Percentiles rank a stretch among this genome's conserved stretches.
Conservation (phyloP, 1,140 invertebrate genomes). For the Drosophila eugracilis region DNA sequence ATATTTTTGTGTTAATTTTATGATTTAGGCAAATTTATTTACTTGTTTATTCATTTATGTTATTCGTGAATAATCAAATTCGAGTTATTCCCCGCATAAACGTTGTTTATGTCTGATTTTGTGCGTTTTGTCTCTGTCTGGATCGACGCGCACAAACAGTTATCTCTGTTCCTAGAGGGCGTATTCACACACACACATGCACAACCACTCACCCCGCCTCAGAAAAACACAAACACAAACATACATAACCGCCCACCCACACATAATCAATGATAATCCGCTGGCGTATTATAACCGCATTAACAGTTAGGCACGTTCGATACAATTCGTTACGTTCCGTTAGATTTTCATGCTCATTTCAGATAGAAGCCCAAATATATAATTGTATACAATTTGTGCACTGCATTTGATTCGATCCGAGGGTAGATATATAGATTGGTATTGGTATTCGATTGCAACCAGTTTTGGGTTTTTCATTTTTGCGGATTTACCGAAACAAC, state of each 20-base stretch:
- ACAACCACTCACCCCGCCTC: not conserved
- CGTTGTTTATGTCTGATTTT: not conserved
- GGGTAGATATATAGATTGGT: too few relatives aligned
- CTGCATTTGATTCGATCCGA: conserved; percentile 32
- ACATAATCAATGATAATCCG: conserved; percentile 82
- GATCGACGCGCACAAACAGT: conserved; percentile 64
- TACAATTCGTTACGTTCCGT: conserved; percentile 79
- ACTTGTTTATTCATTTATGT: too few relatives aligned
- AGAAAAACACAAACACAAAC: conserved; percentile 25
- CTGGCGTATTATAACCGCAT: conserved; percentile 82
- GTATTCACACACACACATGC: conserved; percentile 38
- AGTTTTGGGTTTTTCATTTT: conserved; percentile 8
- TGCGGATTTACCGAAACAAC: conserved; percentile 5
- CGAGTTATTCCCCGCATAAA: conserved; percentile 4
- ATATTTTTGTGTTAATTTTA: too few relatives aligned
- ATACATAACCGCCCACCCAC: conserved; percentile 20
- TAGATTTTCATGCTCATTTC: conserved; percentile 80
- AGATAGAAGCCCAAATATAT: conserved; percentile 70
- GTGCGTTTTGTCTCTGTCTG: conserved; percentile 40
- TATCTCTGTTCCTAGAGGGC: conserved; percentile 54
- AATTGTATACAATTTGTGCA: conserved; percentile 77
- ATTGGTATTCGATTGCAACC: conserved; percentile 71
- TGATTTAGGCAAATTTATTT: too few relatives aligned
- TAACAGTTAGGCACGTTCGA: conserved; percentile 82
- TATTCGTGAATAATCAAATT: not conserved